phyloP scores from a whole-genome alignment of 2,113 vertebrate species.

The Crotalus horridus region DNA sequence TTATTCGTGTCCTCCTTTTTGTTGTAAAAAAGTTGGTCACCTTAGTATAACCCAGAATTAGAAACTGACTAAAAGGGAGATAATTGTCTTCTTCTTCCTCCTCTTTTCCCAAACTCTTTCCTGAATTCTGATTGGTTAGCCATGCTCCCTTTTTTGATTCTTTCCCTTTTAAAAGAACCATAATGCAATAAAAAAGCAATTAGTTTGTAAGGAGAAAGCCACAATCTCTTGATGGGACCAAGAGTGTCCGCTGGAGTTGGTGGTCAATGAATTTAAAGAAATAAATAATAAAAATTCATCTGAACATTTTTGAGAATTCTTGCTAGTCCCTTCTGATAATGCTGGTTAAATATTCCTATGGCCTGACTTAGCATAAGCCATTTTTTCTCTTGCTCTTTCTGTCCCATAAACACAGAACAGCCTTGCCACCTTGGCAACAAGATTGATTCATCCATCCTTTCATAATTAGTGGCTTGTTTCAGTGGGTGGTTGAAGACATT shows the following conservation, averaged over 20 bases:
- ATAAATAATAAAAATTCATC: neutral
- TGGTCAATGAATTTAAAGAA: neutral
- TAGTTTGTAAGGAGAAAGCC: neutral
- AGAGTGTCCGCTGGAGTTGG: neutral
- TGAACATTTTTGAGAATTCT: neutral
- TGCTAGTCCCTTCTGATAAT: neutral
- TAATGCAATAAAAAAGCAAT: neutral
- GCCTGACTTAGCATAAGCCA: neutral
- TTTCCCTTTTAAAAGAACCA: neutral
- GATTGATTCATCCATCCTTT: neutral
- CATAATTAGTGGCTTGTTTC: neutral
- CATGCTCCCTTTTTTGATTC: neutral
- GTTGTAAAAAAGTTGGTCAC: no score
- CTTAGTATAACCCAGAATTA: neutral
- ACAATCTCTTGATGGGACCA: neutral
- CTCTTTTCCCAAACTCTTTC: neutral
- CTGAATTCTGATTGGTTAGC: neutral
- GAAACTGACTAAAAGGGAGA: neutral
- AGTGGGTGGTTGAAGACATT: neutral
- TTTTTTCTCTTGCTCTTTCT: neutral
- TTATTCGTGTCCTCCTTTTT: no score
- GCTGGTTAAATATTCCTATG: neutral
- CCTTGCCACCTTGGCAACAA: neutral
- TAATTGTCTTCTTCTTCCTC: neutral
- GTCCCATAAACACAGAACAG: neutral